These are phyloP conservation scores for Clarias gariepinus DNA, from an alignment of 2,113 vertebrate genomes.

Conservation along the genomic window DNA sequence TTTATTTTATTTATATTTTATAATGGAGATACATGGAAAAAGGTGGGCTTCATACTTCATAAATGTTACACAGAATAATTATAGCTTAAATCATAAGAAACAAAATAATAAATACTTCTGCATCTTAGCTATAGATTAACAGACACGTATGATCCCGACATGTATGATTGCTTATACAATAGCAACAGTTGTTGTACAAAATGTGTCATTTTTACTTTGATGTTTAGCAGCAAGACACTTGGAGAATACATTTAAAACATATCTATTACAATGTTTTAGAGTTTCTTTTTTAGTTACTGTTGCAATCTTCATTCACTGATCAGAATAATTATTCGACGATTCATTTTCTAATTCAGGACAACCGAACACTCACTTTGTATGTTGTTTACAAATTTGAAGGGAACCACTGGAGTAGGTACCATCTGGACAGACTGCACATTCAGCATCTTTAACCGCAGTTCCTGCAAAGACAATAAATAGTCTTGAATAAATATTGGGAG, in stretches of 20 bases:
- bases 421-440: constrained; percentile 25
- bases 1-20: too few species aligned
- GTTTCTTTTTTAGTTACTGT: background rate
- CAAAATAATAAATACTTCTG: too few species aligned
- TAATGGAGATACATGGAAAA: too few species aligned
- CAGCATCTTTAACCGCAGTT: constrained; percentile 24
- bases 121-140: too few species aligned
- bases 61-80: too few species aligned
- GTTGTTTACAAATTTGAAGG: constrained; percentile 8
- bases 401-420: constrained; percentile 32
- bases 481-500: background rate
- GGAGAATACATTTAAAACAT: background rate
- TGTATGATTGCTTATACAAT: too few species aligned
- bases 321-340: background rate
- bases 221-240: too few species aligned
- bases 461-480: constrained; percentile 4
- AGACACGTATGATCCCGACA: too few species aligned
- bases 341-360: background rate
- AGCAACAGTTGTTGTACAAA: too few species aligned
- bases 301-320: background rate
- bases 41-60: too few species aligned
- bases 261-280: background rate
- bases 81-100: too few species aligned
- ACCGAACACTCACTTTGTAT: constrained; percentile 31
- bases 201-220: too few species aligned